These are phyloP conservation scores for Odontomachus brunneus DNA, from an alignment of 1,140 invertebrate species.

Conservation along the genomic window DNA sequence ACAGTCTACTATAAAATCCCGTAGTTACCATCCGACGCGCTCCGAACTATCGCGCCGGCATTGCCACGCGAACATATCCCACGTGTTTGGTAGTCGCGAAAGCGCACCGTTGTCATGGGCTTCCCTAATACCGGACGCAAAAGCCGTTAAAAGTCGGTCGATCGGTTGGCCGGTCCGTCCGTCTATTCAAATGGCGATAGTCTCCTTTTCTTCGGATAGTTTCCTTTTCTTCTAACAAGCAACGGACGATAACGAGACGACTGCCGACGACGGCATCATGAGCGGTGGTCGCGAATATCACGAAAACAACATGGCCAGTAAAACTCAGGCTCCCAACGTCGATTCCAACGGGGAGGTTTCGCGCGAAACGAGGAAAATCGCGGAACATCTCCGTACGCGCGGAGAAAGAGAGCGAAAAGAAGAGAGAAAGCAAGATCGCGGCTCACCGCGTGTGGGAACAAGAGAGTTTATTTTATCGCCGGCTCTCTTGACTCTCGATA, in stretches of 20 bases:
- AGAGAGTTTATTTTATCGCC: conserved; percentile 33
- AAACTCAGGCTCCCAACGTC: conserved; percentile 7
- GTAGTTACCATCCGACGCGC: conserved; percentile 4
- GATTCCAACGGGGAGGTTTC: not conserved
- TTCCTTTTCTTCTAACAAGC: no score
- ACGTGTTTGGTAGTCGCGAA: no score
- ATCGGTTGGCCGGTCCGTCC: no score
- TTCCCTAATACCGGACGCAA: no score
- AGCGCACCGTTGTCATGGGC: conserved; percentile 23
- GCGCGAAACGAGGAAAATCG: not conserved
- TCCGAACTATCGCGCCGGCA: not conserved
- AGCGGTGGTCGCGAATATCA: conserved; percentile 8
- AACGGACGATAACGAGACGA: conserved; percentile 50
- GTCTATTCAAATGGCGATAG: no score
- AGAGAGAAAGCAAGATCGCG: not conserved
- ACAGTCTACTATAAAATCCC: conserved; percentile 44
- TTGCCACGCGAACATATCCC: no score
- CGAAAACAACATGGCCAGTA: conserved; percentile 18
- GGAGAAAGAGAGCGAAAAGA: no score
- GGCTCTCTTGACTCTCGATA: not conserved
- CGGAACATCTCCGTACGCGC: not conserved
- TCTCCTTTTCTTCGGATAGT: no score
- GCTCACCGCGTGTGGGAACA: not conserved
- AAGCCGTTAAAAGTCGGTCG: no score
- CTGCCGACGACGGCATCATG: conserved; percentile 35